These are phyloP conservation scores for Steromphala cineraria DNA, from an alignment of 2,888 invertebrate genomes.

Conservation along the genomic window DNA sequence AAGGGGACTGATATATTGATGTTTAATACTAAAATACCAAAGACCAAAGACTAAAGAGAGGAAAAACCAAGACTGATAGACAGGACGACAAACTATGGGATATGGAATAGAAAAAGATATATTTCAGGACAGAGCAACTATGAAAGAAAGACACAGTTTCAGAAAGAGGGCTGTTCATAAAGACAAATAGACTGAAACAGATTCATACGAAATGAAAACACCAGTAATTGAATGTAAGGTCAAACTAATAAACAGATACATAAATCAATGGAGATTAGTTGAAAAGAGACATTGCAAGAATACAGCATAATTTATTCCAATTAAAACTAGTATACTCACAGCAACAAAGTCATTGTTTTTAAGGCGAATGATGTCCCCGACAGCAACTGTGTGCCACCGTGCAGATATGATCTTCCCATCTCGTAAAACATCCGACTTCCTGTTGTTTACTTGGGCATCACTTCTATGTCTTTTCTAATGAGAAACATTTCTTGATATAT, in stretches of 20 bases:
- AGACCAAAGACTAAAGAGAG: too few relatives aligned
- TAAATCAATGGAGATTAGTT: not conserved
- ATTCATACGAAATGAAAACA: not conserved
- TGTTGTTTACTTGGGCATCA: conserved; percentile 97
- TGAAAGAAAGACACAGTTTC: not conserved
- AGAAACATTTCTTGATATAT: conserved; percentile 29
- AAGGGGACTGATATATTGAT: too few relatives aligned
- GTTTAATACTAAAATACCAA: too few relatives aligned
- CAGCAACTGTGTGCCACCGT: conserved; percentile 87
- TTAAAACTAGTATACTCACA: conserved; percentile 65
- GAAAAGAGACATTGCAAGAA: too few relatives aligned
- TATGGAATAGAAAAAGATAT: too few relatives aligned
- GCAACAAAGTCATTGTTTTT: conserved; percentile 99
- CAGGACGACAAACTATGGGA: too few relatives aligned
- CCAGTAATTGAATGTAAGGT: not conserved
- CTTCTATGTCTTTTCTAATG: conserved; percentile 97
- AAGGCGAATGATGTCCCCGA: conserved; percentile 98
- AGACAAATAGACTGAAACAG: not conserved
- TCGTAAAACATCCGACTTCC: conserved; percentile 89
- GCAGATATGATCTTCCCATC: conserved; percentile 94
- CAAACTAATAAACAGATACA: not conserved
- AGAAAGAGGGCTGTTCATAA: not conserved
- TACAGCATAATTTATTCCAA: too few relatives aligned
- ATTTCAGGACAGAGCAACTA: not conserved
- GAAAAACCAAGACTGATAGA: too few relatives aligned